Conservation (phyloP, 1,140 invertebrate species). For the Uloborus diversus region DNA sequence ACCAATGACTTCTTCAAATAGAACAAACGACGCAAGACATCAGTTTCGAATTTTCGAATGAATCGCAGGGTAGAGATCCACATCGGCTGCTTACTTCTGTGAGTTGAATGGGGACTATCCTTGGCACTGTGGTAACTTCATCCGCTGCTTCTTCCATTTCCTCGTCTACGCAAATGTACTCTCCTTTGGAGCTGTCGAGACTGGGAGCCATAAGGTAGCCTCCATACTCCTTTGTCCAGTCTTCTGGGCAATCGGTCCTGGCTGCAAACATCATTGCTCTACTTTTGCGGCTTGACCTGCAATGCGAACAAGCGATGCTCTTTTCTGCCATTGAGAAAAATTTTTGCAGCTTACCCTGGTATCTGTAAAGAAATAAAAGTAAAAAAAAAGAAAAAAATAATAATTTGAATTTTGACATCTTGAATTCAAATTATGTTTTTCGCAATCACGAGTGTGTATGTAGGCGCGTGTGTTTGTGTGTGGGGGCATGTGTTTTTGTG, state of each 20-base stretch:
- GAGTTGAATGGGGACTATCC: neutral
- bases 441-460: too few species aligned
- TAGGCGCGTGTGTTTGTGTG: too few species aligned
- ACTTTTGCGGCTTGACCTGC: neutral
- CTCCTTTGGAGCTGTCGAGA: neutral
- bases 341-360: neutral
- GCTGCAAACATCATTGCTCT: neutral
- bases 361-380: neutral
- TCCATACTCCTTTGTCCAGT: conserved; percentile 44
- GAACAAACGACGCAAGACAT: conserved; percentile 43
- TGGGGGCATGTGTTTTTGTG: too few species aligned
- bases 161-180: conserved; percentile 28
- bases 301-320: neutral
- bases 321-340: neutral
- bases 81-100: conserved; percentile 19
- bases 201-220: conserved; percentile 20
- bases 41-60: conserved; percentile 3
- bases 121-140: neutral
- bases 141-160: neutral
- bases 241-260: neutral
- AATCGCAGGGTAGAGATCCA: conserved; percentile 25
- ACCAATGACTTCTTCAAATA: too few species aligned
- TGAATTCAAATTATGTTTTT: too few species aligned
- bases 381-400: too few species aligned
- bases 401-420: too few species aligned